Evolutionary conservation across 2,113 vertebrate species (phyloP).

Genomic region (Emydocephalus ijimae): DNA sequence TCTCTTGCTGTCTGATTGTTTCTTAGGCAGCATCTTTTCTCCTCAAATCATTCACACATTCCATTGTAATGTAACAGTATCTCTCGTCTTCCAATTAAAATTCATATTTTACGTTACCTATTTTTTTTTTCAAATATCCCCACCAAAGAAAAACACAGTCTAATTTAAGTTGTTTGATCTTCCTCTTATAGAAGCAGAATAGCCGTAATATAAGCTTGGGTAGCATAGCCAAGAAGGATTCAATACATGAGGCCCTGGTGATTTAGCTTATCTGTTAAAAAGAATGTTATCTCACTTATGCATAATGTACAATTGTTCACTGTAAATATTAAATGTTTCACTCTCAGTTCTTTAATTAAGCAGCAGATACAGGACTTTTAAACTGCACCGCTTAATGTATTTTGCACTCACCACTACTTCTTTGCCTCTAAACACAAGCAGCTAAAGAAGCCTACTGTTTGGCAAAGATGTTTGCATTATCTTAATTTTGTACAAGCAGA

Average conservation of each 20-base stretch:
- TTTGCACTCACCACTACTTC: not conserved
- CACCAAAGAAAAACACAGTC: not conserved
- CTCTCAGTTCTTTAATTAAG: not conserved
- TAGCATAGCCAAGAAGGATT: not conserved
- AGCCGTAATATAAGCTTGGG: not conserved
- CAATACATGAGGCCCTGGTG: not conserved
- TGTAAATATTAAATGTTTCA: not conserved
- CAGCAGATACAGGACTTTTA: not conserved
- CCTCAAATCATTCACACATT: not conserved
- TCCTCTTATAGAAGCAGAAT: not conserved
- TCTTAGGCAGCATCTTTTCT: not conserved
- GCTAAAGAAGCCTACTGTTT: not conserved
- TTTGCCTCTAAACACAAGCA: accelerated
- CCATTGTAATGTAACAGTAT: not conserved
- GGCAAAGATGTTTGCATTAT: not conserved
- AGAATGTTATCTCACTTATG: not conserved
- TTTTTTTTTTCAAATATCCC: not conserved
- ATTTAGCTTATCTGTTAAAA: not conserved
- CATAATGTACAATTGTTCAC: not conserved
- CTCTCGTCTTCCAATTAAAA: not conserved
- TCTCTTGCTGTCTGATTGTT: not conserved
- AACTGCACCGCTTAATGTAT: not conserved
- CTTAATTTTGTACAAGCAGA: not conserved
- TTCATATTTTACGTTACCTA: not conserved
- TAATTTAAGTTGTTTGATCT: not conserved